Evolutionary conservation across 2,113 vertebrate species (phyloP), one percentile per base, ranked within the genome.

Genomic region (Zootoca vivipara): DNA sequence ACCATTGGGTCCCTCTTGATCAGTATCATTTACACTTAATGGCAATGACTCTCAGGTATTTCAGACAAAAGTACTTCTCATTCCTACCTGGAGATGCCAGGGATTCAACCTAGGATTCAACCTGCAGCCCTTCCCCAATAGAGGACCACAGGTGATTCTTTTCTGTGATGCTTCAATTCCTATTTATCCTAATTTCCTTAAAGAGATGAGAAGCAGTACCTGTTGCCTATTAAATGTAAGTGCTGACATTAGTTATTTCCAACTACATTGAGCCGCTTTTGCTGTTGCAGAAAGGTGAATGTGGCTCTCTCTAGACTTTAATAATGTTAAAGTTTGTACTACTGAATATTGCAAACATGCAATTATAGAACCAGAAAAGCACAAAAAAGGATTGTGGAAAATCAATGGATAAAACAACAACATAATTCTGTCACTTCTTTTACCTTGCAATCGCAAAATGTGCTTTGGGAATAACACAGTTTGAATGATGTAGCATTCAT

Each of bases 381-480:
- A 82, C 24, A 67, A 22, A 40, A 65, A 65, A 30, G 22, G 2
- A 82, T 67, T 10, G 33, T 22, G n/a, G 26, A 28, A 72, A 85
- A 89, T 2, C 6, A 38, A 1, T n/a, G 83, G 87, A n/a, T 12
- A 46, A 86, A 15, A 62, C 20, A 18, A 62, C 18, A 16, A 16
- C 18, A 62, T 62, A 18, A 62, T 80, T 78, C 30, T 33, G 42
- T 2, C 2, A 5, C 67, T 2, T 46, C 18, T 69, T 65, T 7
- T 15, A 33, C 24, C 35, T 92, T 38, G 82, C 38, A 26, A 91
- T 46, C 4, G 3, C 7, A 4, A 78, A 88, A 8, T 2, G 58
- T 56, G 2, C 84, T 87, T 58, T 5, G 42, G 33, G 1, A 6
- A 0, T 0, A 77, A 0, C 0, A 69, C 2, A n/a, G 16, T 0